Conservation (phyloP, 2,797 vertebrate species). For the Channa striata region DNA sequence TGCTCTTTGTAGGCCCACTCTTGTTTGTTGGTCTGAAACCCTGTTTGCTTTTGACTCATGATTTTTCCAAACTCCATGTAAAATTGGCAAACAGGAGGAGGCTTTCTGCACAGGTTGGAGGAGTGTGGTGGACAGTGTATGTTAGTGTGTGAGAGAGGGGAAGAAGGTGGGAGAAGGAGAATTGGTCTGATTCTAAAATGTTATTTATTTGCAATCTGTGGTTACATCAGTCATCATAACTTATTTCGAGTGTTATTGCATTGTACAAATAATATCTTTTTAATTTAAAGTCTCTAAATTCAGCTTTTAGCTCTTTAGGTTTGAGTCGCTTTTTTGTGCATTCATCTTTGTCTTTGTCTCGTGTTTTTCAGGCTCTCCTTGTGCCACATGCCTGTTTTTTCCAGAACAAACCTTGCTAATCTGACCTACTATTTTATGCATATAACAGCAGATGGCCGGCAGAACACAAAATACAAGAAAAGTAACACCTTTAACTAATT, state of each 20-base stretch:
- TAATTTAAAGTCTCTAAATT: neutral
- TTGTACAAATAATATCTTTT: neutral
- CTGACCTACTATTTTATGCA: neutral
- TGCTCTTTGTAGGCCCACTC: neutral
- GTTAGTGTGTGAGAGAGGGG: neutral
- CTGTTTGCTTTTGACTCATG: neutral
- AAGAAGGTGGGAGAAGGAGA: neutral
- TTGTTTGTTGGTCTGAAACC: constrained; percentile 1
- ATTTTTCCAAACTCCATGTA: no score
- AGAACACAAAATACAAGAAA: neutral
- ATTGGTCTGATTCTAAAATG: no score
- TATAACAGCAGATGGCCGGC: neutral
- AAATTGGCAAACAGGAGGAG: no score
- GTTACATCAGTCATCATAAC: no score
- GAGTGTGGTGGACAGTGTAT: no score
- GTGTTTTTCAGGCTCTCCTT: no score
- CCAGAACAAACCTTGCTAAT: neutral
- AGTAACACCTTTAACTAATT: neutral
- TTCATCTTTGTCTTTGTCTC: neutral
- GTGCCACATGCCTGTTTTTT: neutral
- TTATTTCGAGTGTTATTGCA: no score
- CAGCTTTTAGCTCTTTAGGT: neutral
- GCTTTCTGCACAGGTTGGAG: no score
- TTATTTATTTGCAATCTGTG: no score
- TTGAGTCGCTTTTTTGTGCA: neutral